A percentile compares a stretch with the other conserved stretches of the same genome.
phyloP scores from a whole-genome alignment of 2,888 invertebrate species.

The Epirrhoe alternata region DNA sequence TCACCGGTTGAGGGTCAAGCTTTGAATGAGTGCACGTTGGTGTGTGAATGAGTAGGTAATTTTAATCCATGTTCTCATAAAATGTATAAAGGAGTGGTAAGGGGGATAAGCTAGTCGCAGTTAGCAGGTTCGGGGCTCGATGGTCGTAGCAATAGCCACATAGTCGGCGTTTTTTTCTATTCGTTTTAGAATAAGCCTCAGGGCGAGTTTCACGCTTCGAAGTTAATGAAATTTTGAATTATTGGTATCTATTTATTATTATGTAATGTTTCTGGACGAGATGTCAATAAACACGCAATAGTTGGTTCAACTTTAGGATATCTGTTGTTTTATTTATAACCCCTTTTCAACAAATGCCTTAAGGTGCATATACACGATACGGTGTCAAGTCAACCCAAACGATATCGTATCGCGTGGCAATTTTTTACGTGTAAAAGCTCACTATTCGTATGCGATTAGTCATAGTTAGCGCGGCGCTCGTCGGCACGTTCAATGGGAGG shows the following conservation, averaged over 20 bases:
- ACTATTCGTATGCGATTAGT: too few relatives aligned
- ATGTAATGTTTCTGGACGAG: constrained; percentile 80
- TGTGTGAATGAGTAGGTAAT: constrained; percentile 44
- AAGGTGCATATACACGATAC: too few relatives aligned
- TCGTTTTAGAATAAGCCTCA: constrained; percentile 84
- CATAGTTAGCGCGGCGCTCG: too few relatives aligned
- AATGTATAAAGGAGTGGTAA: constrained; percentile 39
- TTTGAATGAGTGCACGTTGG: constrained; percentile 37
- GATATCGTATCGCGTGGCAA: too few relatives aligned
- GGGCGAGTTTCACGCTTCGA: constrained; percentile 83
- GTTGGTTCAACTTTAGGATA: constrained; percentile 81
- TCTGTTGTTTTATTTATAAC: constrained; percentile 58
- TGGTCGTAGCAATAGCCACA: constrained; percentile 81
- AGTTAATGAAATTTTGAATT: constrained; percentile 65
- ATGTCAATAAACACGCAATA: constrained; percentile 86
- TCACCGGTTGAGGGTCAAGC: constrained; percentile 40
- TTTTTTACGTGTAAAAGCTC: too few relatives aligned
- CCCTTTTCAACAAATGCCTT: neutral
- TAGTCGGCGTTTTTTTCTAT: constrained; percentile 82
- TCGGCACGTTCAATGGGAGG: too few relatives aligned
- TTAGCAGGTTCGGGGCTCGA: constrained; percentile 11
- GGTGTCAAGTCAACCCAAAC: too few relatives aligned
- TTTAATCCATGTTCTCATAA: constrained; percentile 43
- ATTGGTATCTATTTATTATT: constrained; percentile 72
- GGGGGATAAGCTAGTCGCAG: constrained; percentile 41